phyloP scores from a whole-genome alignment of 2,797 vertebrate species.

The Mus spretus region DNA sequence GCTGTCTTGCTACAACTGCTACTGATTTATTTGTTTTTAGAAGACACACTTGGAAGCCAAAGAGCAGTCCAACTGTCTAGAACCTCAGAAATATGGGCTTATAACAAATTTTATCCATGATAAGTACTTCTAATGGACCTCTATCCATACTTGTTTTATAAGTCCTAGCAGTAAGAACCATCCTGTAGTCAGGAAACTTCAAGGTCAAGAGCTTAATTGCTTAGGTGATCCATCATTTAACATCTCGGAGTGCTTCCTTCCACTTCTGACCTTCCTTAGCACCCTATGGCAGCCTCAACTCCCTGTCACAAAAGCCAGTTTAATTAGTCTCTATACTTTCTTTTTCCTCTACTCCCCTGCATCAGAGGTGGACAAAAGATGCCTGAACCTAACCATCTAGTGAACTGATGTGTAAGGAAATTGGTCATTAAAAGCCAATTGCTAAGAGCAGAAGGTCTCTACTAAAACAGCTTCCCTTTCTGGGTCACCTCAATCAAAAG shows the following conservation, averaged over 20 bases:
- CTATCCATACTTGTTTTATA: constrained; percentile 1
- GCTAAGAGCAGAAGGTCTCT: constrained; percentile 68
- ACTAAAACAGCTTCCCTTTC: constrained; percentile 73
- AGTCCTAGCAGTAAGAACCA: not conserved
- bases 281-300: constrained; percentile 48
- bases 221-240: constrained; percentile 54
- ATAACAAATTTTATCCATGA: not conserved
- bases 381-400: constrained; percentile 50
- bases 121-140: constrained; percentile 3
- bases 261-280: constrained; percentile 57
- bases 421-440: constrained; percentile 82
- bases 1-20: not conserved
- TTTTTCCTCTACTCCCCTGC: not conserved
- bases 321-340: constrained; percentile 62
- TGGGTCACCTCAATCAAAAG: constrained; percentile 82
- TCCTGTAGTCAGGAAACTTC: constrained; percentile 53
- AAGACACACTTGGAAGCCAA: not conserved
- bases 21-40: not conserved
- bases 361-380: constrained; percentile 6
- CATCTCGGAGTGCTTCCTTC: constrained; percentile 2
- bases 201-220: constrained; percentile 70
- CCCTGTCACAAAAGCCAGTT: constrained; percentile 67
- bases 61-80: not conserved
- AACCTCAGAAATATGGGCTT: not conserved
- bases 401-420: constrained; percentile 80